Base-by-base conservation (phyloP, 2,888 invertebrate species). In the Mythimna impura region DNA sequence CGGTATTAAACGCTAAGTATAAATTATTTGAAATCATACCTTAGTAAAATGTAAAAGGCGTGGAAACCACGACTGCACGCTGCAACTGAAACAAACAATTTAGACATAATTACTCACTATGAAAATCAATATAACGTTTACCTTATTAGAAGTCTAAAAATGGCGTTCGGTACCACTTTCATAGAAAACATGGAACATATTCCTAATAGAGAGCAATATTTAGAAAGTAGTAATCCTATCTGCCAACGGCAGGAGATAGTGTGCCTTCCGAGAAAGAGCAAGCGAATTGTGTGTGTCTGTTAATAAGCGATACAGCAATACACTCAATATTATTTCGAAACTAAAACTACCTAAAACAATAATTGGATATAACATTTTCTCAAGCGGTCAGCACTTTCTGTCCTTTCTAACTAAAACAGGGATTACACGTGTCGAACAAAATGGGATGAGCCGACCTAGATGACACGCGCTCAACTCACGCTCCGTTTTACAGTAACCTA, bases 1-100 rank as follows among this genome's bases (percentile, higher is more conserved):
- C 14, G 55, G n/a, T 40, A 6, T n/a, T 62, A 8, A 17, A 47
- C 6, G 58, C 4, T n/a, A 36, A 54, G 52, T 8, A 12, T 43
- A n/a, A 17, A 0, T 10, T 73, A 25, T 12, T n/a, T n/a, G 22
- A 54, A 25, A 63, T 47, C 75, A 22, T 84, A 85, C 85, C 85
- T 85, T 80, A 82, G 61, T 80, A 60, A 70, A 80, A 71, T 82
- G 63, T 82, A 54, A 71, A 75, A 71, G 63, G 9, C 34, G 78
- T 62, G 67, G 36, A 50, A 17, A 71, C 73, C 58, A 10, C 22
- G 67, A 47, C 71, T 64, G 62, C 25, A n/a, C 25, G 73, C 25
- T 30, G 57, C 61, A 76, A 77, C 85, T 85, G 85, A 43, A 85
- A 86, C 78, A 86, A 85, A 76, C 4, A 30, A 71, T 75, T 66